Conservation (phyloP, 2,113 vertebrate species). For the Gymnorhina tibicen region DNA sequence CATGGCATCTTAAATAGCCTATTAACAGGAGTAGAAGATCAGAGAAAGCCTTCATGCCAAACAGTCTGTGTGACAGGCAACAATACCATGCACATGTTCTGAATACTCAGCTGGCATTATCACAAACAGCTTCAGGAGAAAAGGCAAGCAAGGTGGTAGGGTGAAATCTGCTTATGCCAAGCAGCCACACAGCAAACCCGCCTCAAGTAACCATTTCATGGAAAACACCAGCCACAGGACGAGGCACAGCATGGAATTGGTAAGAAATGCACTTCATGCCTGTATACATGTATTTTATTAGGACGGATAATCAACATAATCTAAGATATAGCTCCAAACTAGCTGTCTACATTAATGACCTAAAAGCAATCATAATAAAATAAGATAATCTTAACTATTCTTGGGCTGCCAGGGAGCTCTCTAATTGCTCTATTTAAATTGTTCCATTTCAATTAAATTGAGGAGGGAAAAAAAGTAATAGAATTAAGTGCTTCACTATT, state of each 20-base stretch:
- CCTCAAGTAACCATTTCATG: not conserved
- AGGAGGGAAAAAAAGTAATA: not conserved
- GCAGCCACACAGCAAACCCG: not conserved
- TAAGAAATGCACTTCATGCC: not conserved
- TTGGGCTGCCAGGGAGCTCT: not conserved
- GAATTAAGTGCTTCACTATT: constrained; percentile 34
- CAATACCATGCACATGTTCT: not conserved
- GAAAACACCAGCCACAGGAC: not conserved
- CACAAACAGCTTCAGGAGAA: not conserved
- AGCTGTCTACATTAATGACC: not conserved
- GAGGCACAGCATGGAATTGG: no score
- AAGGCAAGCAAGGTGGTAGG: not conserved
- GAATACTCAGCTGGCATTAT: not conserved
- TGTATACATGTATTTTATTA: not conserved
- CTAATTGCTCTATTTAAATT: constrained; percentile 38
- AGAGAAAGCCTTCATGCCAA: not conserved
- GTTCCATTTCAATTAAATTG: constrained; percentile 47
- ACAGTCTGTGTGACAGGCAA: not conserved
- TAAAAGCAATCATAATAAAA: constrained; percentile 13
- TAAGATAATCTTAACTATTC: not conserved
- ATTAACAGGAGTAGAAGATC: not conserved
- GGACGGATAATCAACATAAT: not conserved
- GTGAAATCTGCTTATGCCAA: not conserved
- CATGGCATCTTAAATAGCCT: not conserved
- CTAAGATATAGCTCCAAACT: not conserved